phyloP scores from a whole-genome alignment of 2,113 vertebrate species.

The Dendrocopos noguchii region DNA sequence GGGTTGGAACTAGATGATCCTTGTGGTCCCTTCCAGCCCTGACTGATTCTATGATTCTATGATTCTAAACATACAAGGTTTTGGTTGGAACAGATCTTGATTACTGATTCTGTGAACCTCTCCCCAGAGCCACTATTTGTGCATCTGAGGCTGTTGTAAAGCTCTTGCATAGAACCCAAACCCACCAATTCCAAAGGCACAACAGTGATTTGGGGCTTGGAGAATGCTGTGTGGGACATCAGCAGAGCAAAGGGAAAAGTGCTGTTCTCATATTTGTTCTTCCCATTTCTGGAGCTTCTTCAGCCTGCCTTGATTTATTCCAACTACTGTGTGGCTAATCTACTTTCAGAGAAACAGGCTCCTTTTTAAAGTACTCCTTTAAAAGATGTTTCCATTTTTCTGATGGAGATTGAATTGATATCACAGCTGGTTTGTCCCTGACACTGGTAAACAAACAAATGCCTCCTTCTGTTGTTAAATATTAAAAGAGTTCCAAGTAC shows the following conservation, averaged over 20 bases:
- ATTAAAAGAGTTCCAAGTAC: slow-evolving; percentile 6
- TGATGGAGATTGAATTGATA: not conserved
- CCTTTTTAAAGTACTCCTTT: not conserved
- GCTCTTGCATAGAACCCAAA: not conserved
- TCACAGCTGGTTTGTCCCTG: slow-evolving; percentile 12
- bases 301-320: slow-evolving; percentile 30
- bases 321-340: not conserved
- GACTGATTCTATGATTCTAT: too few relatives aligned
- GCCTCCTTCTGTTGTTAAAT: slow-evolving; percentile 43
- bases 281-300: not conserved
- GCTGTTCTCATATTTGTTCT: not conserved
- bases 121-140: too few relatives aligned
- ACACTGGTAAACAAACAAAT: slow-evolving; percentile 23
- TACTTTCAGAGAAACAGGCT: not conserved
- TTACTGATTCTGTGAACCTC: too few relatives aligned
- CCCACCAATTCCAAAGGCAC: not conserved
- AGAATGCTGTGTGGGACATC: not conserved
- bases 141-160: not conserved
- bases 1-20: too few relatives aligned
- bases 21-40: too few relatives aligned
- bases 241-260: not conserved
- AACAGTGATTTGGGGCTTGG: not conserved
- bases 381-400: slow-evolving; percentile 4
- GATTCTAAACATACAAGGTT: too few relatives aligned
- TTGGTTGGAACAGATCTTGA: too few relatives aligned